phyloP scores from a whole-genome alignment of 2,113 vertebrate species.

The Thomomys bottae region DNA sequence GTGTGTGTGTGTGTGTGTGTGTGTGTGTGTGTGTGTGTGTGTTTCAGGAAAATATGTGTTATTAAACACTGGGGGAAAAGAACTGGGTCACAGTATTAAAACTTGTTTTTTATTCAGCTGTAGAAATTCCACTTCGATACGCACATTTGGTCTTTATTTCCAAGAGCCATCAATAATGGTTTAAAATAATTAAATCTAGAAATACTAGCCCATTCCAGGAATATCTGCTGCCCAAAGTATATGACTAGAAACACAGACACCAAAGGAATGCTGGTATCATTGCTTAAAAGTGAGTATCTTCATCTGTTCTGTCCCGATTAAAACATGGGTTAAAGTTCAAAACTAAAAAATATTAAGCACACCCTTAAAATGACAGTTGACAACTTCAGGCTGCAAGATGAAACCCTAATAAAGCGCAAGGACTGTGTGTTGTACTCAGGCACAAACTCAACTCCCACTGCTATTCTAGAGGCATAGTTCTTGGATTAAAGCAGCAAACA shows the following conservation, averaged over 20 bases:
- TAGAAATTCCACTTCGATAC: conserved; percentile 5
- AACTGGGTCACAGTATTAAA: conserved; percentile 7
- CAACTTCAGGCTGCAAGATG: conserved; percentile 48
- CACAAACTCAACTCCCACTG: conserved; percentile 35
- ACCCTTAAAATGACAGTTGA: conserved; percentile 52
- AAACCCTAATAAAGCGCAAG: conserved; percentile 39
- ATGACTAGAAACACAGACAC: conserved; percentile 47
- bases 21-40: too few species aligned
- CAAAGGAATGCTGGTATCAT: conserved; percentile 14
- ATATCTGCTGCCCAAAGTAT: conserved; percentile 26
- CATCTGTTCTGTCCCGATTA: conserved; percentile 62
- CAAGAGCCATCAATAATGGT: background rate
- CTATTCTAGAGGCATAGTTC: conserved; percentile 3
- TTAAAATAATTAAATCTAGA: conserved; percentile 49
- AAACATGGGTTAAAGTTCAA: conserved; percentile 55
- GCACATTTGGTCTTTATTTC: conserved; percentile 39
- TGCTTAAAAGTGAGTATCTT: conserved; percentile 21
- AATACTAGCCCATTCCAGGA: conserved; percentile 39
- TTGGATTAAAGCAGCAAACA: conserved; percentile 43
- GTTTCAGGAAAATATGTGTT: background rate
- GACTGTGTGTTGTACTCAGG: background rate
- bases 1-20: background rate
- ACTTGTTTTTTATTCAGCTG: background rate
- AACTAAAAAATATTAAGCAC: conserved; percentile 61
- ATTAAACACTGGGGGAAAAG: background rate